These are phyloP conservation scores for Hybognathus amarus DNA, from an alignment of 2,797 vertebrate genomes.

Conservation along the genomic window DNA sequence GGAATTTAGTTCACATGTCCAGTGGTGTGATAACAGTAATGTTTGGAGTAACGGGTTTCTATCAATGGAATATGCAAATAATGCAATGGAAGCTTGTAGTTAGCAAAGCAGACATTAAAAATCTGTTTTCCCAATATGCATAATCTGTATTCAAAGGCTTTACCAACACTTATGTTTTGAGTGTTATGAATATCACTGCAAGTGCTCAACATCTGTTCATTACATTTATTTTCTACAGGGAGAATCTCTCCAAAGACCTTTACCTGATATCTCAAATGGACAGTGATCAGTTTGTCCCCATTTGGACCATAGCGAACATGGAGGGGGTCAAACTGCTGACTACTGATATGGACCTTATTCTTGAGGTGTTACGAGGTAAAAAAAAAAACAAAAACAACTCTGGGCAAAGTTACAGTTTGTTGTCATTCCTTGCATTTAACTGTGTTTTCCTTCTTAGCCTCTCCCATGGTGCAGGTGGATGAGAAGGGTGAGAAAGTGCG, in stretches of 20 bases:
- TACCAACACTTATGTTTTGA: neutral
- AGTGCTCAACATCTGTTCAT: neutral
- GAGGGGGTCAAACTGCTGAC: slow-evolving; percentile 96
- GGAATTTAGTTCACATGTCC: too few relatives aligned
- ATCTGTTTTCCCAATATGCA: neutral
- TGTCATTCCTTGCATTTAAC: neutral
- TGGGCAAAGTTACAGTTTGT: neutral
- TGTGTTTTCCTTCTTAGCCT: slow-evolving; percentile 75
- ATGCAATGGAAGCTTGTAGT: neutral
- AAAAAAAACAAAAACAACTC: neutral
- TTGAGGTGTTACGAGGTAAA: slow-evolving; percentile 93
- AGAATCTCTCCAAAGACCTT: slow-evolving; percentile 97
- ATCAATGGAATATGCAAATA: neutral
- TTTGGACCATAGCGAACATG: slow-evolving; percentile 99
- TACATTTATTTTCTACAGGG: slow-evolving; percentile 71
- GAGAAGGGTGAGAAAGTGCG: slow-evolving; percentile 97
- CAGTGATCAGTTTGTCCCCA: slow-evolving; percentile 96
- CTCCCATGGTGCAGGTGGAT: slow-evolving; percentile 97
- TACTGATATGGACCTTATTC: slow-evolving; percentile 93
- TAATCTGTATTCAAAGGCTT: neutral
- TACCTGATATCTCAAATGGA: slow-evolving; percentile 99
- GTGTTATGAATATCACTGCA: neutral
- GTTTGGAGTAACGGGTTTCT: neutral
- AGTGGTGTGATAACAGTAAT: neutral
- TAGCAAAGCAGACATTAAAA: neutral